Base-by-base conservation (phyloP, 2,888 invertebrate genomes). In the Athalia circularis region DNA sequence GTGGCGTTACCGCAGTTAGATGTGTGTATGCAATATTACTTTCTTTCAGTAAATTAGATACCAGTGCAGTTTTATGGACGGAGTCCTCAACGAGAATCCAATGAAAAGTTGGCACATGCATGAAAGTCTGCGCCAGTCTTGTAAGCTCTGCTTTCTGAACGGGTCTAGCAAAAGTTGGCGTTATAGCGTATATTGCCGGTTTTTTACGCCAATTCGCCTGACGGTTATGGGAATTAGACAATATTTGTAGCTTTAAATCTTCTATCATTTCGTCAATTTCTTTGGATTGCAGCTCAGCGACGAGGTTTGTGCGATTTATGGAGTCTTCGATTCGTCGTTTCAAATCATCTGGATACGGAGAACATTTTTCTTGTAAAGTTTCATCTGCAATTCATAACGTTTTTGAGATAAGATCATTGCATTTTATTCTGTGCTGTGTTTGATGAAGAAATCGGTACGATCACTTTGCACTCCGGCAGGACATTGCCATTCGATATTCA, bases 21-120 rank as follows among this genome's bases (percentile, higher is more conserved):
- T 94, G 94, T 52, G 95, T 94, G 86, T 94, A 94, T 77, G 92
- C 92, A 43, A 96, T 88, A 9, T 92, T 93, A 61, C 95, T 94
- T 65, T 93, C 93, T 79, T 92, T 91, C 13, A 98, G 91, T 43
- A 98, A 91, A 81, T 94, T 94, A 5, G 92, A 92, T 3, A 98
- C 96, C 78, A 97, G 91, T 43, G 91, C 89, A 0, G 95, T 95
- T 88, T 94, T 96, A 6, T 90, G 89, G 13, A 92, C 91, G 0
- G 97, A 93, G 90, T 99, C 99, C 91, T 99, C 98, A 50, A 99
- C 93, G 62, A 99, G 92, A 82, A 99, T 94, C 99, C 99, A 99
- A 88, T 97, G 96, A 79, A 99, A 92, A 89, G 97, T 96, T 80
- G 96, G 95, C 79, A 98, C 94, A 84, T 96, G 93, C 92, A 95